Conservation (phyloP, 2,113 vertebrate species). For the Pandion haliaetus region DNA sequence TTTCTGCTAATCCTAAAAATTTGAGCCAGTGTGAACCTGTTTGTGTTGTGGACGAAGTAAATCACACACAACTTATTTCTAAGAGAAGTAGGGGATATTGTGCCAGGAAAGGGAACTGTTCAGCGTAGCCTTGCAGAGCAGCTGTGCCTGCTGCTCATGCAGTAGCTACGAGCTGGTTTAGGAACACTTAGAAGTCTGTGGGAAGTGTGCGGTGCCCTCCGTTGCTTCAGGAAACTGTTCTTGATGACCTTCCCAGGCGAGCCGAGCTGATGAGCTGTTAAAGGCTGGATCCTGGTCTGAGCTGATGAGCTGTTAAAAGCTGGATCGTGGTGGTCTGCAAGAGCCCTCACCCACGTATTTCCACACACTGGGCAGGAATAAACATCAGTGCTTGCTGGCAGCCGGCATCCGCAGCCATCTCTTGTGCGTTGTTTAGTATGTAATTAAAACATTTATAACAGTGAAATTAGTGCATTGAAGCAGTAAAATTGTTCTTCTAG, state of each 20-base stretch:
- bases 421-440: neutral
- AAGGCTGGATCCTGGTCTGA: rapidly evolving
- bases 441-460: constrained; percentile 21
- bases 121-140: rapidly evolving
- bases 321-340: neutral
- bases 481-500: neutral
- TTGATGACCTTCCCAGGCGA: too few relatives aligned
- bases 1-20: neutral
- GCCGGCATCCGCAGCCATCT: rapidly evolving
- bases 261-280: neutral
- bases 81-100: rapidly evolving
- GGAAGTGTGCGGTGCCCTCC: neutral
- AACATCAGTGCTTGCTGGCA: neutral
- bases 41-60: rapidly evolving
- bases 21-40: rapidly evolving
- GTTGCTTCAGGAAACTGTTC: rapidly evolving
- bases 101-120: neutral
- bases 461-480: neutral
- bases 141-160: neutral
- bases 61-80: rapidly evolving
- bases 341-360: rapidly evolving
- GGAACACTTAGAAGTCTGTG: neutral
- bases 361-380: neutral
- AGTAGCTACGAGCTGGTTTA: rapidly evolving
- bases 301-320: neutral